A percentile compares a stretch with the other conserved stretches of the same genome.
Conservation (phyloP, 2,888 invertebrate species). For the Drosophila silvestris region DNA sequence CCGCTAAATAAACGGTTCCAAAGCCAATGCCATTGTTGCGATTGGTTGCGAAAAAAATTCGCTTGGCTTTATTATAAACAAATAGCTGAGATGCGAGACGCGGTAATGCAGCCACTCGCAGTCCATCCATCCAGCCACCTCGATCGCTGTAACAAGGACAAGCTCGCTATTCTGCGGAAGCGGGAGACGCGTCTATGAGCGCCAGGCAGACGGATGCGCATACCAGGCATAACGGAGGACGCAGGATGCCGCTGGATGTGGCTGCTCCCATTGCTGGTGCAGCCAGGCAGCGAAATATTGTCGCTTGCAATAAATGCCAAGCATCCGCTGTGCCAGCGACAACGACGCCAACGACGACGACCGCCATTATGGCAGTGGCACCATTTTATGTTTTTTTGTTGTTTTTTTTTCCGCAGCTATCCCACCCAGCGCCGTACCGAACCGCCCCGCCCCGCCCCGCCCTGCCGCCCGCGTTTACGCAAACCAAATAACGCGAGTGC, state of each 20-base stretch:
- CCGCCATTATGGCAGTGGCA: conserved; percentile 73
- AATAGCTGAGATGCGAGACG: conserved; percentile 54
- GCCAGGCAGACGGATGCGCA: conserved; percentile 48
- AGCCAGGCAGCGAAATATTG: conserved; percentile 73
- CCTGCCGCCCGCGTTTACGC: background rate
- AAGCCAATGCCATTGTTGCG: conserved; percentile 45
- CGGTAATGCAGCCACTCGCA: conserved; percentile 13
- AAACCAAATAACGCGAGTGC: conserved; percentile 64
- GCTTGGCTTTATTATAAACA: conserved; percentile 70
- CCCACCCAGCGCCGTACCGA: background rate
- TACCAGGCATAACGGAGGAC: conserved; percentile 11
- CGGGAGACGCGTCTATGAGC: conserved; percentile 40
- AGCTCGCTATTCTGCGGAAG: conserved; percentile 47
- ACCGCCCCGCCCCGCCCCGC: background rate
- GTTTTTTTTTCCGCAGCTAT: conserved; percentile 42
- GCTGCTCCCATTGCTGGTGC: conserved; percentile 37
- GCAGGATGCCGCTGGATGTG: conserved; percentile 24
- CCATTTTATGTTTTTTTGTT: conserved; percentile 63
- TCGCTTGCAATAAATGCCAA: conserved; percentile 80
- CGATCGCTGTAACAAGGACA: conserved; percentile 51
- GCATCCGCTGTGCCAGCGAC: conserved; percentile 75
- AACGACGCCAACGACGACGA: conserved; percentile 36
- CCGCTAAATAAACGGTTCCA: conserved; percentile 15
- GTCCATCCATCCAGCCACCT: background rate
- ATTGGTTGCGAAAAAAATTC: conserved; percentile 63